Conservation (phyloP, 2,797 vertebrate species). For the Halcyon leucocephala region DNA sequence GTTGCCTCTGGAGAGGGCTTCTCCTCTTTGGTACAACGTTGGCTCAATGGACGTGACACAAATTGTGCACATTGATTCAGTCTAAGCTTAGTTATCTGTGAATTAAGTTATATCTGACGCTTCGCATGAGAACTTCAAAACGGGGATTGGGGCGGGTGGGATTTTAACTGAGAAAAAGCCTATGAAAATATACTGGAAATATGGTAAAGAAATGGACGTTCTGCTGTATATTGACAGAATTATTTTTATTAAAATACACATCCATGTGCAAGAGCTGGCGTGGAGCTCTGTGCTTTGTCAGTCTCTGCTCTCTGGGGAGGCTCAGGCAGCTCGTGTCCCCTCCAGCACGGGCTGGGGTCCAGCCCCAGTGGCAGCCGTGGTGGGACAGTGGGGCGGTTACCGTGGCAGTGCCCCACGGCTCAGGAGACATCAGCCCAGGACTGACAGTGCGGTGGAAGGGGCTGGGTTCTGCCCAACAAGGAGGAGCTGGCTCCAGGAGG, state of each 20-base stretch:
- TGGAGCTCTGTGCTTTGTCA: conserved; percentile 44
- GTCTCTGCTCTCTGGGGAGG: not conserved
- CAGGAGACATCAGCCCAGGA: not conserved
- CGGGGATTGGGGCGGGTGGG: not conserved
- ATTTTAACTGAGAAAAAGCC: conserved; percentile 82
- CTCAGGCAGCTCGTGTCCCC: not conserved
- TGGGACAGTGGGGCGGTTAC: not conserved
- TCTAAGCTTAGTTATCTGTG: conserved; percentile 90
- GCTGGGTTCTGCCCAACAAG: not conserved
- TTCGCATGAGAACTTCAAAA: conserved; percentile 90
- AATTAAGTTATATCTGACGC: conserved; percentile 89
- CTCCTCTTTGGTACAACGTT: conserved; percentile 49
- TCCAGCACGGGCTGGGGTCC: not conserved
- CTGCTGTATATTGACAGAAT: conserved; percentile 99
- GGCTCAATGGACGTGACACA: conserved; percentile 64
- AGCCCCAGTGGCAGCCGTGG: not conserved
- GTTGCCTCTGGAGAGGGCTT: not conserved
- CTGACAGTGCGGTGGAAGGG: not conserved
- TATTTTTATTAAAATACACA: conserved; percentile 99
- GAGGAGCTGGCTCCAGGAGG: not conserved
- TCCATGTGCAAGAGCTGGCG: conserved; percentile 85
- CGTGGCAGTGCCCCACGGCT: accelerated
- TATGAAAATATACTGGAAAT: conserved; percentile 91
- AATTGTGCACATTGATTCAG: conserved; percentile 87
- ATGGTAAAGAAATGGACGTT: conserved; percentile 87